Percentiles rank a stretch among this genome's conserved stretches.
Conservation (phyloP, 2,888 invertebrate genomes). For the Dryocosmus kuriphilus region DNA sequence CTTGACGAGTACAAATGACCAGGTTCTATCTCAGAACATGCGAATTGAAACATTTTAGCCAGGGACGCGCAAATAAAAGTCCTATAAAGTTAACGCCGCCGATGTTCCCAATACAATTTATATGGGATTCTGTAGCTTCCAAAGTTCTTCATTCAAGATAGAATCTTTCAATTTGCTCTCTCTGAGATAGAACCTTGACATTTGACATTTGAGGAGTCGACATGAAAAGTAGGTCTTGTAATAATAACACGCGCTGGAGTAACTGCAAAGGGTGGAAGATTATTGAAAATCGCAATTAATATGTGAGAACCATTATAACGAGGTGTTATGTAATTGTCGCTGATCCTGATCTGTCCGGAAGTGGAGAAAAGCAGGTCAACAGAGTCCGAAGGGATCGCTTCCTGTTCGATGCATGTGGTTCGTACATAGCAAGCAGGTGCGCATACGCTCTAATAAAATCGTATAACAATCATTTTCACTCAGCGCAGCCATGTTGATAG, state of each 20-base stretch:
- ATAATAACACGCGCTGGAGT: neutral
- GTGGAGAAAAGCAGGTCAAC: conserved; percentile 49
- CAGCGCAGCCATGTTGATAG: conserved; percentile 55
- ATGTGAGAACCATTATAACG: neutral
- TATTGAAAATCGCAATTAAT: conserved; percentile 29
- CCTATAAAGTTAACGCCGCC: too few species aligned
- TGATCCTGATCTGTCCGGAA: conserved; percentile 12
- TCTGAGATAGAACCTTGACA: too few species aligned
- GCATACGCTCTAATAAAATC: conserved; percentile 56
- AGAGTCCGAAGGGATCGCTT: conserved; percentile 50
- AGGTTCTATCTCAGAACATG: too few species aligned
- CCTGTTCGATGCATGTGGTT: conserved; percentile 42
- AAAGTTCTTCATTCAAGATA: too few species aligned
- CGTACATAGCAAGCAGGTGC: conserved; percentile 23
- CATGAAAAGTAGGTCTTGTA: neutral
- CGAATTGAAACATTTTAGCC: too few species aligned
- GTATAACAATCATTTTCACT: conserved; percentile 62
- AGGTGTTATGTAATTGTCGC: conserved; percentile 6
- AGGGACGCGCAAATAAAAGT: too few species aligned
- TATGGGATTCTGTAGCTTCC: too few species aligned
- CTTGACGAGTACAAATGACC: too few species aligned
- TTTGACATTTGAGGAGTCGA: too few species aligned
- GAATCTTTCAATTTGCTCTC: too few species aligned
- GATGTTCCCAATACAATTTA: too few species aligned
- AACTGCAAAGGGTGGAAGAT: neutral